Evolutionary conservation across 2,113 vertebrate species (phyloP).

Genomic region (Desmodus rotundus): DNA sequence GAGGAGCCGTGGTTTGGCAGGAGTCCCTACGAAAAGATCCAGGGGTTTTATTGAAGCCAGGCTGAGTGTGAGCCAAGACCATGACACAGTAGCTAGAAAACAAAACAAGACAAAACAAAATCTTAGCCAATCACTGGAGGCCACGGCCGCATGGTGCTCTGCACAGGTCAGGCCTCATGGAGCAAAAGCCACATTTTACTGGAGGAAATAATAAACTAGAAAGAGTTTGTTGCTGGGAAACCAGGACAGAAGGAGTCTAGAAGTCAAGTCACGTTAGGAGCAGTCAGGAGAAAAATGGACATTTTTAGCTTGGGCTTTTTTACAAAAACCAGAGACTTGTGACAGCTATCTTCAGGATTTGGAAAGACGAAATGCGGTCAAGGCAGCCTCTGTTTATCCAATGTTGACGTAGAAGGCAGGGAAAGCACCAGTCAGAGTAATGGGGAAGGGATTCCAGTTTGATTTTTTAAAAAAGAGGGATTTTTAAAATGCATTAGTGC

Average conservation of each 20-base stretch:
- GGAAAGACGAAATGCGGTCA: neutral
- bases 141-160: neutral
- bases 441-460: neutral
- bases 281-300: neutral
- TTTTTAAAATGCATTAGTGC: neutral
- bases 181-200: slow-evolving; percentile 13
- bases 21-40: slow-evolving; percentile 28
- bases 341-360: neutral
- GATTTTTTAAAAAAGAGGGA: neutral
- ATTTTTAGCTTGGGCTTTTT: slow-evolving; percentile 29
- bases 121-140: neutral
- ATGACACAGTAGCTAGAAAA: slow-evolving; percentile 60
- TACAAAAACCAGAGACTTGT: neutral
- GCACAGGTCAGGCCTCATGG: neutral
- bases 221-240: slow-evolving; percentile 29
- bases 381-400: neutral
- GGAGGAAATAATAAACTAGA: slow-evolving; percentile 50
- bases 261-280: neutral
- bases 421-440: neutral
- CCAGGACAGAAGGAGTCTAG: slow-evolving; percentile 20
- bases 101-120: slow-evolving; percentile 46
- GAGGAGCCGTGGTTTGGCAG: slow-evolving; percentile 52
- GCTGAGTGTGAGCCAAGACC: slow-evolving; percentile 37
- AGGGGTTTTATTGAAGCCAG: slow-evolving; percentile 58
- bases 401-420: neutral